Conservation (phyloP, 2,113 vertebrate genomes). For the Benitochromis conjunctus region DNA sequence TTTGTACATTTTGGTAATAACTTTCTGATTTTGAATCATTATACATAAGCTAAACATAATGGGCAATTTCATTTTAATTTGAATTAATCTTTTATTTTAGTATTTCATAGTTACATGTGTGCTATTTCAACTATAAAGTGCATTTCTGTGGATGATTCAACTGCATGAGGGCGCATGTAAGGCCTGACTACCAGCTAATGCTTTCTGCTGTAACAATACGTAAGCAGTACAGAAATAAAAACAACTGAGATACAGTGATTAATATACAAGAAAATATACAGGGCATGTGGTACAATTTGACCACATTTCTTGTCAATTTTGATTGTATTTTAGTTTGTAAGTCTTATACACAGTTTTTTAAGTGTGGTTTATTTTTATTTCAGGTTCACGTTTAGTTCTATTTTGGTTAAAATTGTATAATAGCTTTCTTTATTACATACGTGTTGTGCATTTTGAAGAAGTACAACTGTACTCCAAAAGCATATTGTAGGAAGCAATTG, state of each 20-base stretch:
- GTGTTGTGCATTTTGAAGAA: background rate
- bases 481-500: too few relatives aligned
- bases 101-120: too few relatives aligned
- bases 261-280: accelerated
- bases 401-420: background rate
- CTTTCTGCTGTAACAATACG: accelerated
- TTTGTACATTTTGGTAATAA: accelerated
- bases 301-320: background rate
- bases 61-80: background rate
- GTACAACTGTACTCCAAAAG: background rate
- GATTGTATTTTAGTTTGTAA: background rate
- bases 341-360: too few relatives aligned
- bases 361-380: background rate
- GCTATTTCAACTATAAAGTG: too few relatives aligned
- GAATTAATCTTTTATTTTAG: too few relatives aligned
- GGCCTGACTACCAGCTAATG: background rate
- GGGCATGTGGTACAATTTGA: background rate
- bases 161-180: too few relatives aligned
- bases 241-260: background rate
- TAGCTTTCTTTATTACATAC: background rate
- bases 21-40: background rate
- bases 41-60: background rate
- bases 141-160: too few relatives aligned
- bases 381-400: background rate
- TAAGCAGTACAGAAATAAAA: background rate